Conservation (phyloP, 2,113 vertebrate species). For the Scartelaos histophorus region DNA sequence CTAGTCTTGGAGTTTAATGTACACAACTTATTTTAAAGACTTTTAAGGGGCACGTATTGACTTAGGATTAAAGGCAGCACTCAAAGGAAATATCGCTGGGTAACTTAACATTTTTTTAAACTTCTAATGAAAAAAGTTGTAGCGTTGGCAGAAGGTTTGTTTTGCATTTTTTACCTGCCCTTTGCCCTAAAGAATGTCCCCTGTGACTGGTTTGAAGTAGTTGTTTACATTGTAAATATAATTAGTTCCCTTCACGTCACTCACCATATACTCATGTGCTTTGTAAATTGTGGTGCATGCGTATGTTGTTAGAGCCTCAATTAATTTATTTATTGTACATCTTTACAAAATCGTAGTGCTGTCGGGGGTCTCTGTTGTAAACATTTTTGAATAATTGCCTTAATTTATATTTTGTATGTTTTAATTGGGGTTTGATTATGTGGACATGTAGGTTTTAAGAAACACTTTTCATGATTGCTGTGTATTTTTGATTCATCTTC, state of each 20-base stretch:
- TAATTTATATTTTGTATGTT: slow-evolving; percentile 84
- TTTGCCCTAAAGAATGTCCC: not conserved
- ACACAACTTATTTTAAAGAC: not conserved
- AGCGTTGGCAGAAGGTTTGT: not conserved
- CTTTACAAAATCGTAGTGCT: slow-evolving; percentile 57
- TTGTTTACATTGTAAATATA: not conserved
- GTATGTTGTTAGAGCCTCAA: slow-evolving; percentile 72
- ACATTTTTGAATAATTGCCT: slow-evolving; percentile 65
- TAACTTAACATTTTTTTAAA: not conserved
- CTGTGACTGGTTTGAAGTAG: not conserved
- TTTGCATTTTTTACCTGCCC: not conserved
- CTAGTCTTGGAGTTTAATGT: slow-evolving; percentile 63
- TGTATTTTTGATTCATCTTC: slow-evolving; percentile 77
- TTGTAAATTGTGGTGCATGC: slow-evolving; percentile 33
- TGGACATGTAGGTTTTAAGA: slow-evolving; percentile 48
- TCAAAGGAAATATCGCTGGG: not conserved
- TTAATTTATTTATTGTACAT: slow-evolving; percentile 84
- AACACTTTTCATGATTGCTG: slow-evolving; percentile 75
- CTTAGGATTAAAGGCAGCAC: not conserved
- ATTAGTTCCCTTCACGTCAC: not conserved
- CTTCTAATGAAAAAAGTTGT: not conserved
- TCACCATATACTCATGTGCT: not conserved
- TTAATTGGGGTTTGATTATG: slow-evolving; percentile 56
- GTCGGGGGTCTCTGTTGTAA: slow-evolving; percentile 58
- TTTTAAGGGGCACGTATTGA: not conserved